Percentiles rank a stretch among this genome's conserved stretches.
Conservation (phyloP, 2,113 vertebrate genomes). For the Ramphastos sulfuratus region DNA sequence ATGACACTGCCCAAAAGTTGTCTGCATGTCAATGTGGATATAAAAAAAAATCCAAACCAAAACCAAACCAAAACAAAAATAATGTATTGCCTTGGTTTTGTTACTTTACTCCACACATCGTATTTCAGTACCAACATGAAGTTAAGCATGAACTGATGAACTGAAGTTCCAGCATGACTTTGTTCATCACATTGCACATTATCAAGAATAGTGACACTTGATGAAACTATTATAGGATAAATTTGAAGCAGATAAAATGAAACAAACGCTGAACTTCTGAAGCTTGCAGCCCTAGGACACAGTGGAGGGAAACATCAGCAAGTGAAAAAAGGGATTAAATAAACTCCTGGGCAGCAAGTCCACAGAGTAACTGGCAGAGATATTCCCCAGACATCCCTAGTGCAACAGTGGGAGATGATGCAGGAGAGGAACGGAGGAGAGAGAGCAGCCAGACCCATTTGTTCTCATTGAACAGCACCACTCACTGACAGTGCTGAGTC, state of each 20-base stretch:
- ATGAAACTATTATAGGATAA: not conserved
- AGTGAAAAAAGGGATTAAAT: not conserved
- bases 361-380: fast-evolving
- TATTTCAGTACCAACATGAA: not conserved
- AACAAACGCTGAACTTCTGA: not conserved
- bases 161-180: not conserved
- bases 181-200: not conserved
- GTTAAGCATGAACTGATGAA: not conserved
- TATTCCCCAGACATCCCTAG: not conserved
- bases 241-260: not conserved
- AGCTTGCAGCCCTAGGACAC: not conserved
- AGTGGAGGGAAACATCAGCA: not conserved
- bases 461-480: not conserved
- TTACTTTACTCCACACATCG: not conserved
- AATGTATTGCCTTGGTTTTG: not conserved
- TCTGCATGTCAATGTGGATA: not conserved
- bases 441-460: not conserved
- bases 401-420: not conserved
- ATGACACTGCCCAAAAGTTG: not conserved
- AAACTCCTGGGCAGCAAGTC: not conserved
- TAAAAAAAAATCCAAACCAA: not conserved
- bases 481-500: not conserved
- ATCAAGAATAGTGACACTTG: not conserved
- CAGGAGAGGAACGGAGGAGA: not conserved
- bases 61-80: no score